A percentile compares a stretch with the other conserved stretches of the same genome.
Conservation (phyloP, 2,888 invertebrate genomes). For the Phengaris alcon region DNA sequence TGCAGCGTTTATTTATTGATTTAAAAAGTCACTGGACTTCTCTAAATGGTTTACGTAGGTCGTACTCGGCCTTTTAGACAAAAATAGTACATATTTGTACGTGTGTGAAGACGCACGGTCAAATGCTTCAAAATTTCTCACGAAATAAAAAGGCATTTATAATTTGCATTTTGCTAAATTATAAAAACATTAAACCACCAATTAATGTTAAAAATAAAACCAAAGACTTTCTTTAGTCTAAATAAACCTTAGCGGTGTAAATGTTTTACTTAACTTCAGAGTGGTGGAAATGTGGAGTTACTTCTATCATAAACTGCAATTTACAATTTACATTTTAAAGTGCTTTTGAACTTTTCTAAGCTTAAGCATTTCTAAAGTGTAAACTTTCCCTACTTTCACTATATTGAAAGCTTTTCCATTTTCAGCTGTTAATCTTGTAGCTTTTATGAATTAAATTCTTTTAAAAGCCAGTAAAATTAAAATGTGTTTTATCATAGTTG, state of each 20-base stretch:
- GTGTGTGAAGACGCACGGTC: neutral
- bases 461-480: neutral
- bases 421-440: conserved; percentile 1
- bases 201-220: neutral
- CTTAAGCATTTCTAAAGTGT: conserved; percentile 24
- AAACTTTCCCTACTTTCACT: conserved; percentile 15
- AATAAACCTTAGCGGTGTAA: neutral
- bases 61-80: neutral
- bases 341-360: conserved; percentile 23
- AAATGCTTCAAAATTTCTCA: neutral
- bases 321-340: conserved; percentile 22
- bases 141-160: neutral
- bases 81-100: neutral
- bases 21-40: neutral
- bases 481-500: neutral
- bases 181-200: neutral
- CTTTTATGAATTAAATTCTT: conserved; percentile 10
- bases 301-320: conserved; percentile 19
- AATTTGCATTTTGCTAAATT: neutral
- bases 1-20: neutral
- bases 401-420: conserved; percentile 21
- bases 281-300: conserved; percentile 4
- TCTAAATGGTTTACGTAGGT: neutral
- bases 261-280: neutral
- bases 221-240: neutral